phyloP scores from a whole-genome alignment of 2,888 invertebrate genomes.

The Julus scandinavius region DNA sequence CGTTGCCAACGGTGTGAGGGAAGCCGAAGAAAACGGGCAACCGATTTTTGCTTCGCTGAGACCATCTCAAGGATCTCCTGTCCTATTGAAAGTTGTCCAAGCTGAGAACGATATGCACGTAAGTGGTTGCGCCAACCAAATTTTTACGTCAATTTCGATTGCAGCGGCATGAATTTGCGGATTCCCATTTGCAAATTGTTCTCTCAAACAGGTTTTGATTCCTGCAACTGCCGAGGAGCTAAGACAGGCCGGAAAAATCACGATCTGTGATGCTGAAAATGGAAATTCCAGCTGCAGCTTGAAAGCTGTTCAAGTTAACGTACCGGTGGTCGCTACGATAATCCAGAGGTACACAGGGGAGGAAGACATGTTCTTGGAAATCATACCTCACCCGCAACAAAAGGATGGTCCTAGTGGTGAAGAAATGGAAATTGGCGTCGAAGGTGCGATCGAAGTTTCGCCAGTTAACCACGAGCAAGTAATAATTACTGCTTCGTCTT shows the following conservation, averaged over 20 bases:
- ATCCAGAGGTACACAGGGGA: background rate
- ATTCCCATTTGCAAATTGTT: background rate
- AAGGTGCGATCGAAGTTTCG: background rate
- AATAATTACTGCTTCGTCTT: background rate
- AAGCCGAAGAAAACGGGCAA: constrained; percentile 74
- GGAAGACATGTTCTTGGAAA: background rate
- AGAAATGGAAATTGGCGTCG: background rate
- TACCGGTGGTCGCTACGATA: constrained; percentile 1
- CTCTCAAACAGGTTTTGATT: background rate
- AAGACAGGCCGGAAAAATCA: background rate
- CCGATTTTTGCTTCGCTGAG: constrained; percentile 78
- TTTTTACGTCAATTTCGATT: no score
- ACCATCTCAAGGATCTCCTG: constrained; percentile 75
- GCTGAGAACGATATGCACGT: constrained; percentile 71
- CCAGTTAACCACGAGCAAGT: background rate
- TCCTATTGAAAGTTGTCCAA: constrained; percentile 76
- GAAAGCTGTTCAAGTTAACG: background rate
- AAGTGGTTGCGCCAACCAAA: constrained; percentile 47
- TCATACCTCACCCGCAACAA: background rate
- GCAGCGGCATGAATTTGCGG: no score
- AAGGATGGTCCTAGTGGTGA: background rate
- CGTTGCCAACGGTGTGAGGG: constrained; percentile 77
- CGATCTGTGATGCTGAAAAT: background rate
- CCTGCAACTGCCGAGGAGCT: constrained; percentile 7
- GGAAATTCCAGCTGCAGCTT: background rate